A percentile compares a stretch with the other conserved stretches of the same genome.
These are phyloP conservation scores for Martes martes DNA, from an alignment of 2,113 vertebrate genomes.

Conservation along the genomic window DNA sequence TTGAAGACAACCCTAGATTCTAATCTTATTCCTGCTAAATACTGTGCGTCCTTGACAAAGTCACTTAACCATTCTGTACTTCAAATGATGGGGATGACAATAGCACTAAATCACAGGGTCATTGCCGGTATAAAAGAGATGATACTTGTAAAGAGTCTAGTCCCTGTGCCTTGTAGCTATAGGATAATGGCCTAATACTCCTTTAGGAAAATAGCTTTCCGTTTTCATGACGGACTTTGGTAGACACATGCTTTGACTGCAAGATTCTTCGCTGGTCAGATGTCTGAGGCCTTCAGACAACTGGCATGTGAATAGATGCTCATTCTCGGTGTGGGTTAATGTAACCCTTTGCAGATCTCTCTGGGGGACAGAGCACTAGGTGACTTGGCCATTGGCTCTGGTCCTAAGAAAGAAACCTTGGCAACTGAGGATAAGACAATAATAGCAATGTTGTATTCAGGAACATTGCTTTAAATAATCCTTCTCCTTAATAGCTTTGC, in stretches of 20 bases:
- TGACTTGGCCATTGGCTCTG: not conserved
- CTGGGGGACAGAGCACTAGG: not conserved
- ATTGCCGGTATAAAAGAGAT: not conserved
- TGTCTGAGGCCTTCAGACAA: not conserved
- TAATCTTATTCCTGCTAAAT: not conserved
- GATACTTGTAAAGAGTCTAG: not conserved
- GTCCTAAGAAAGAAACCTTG: not conserved
- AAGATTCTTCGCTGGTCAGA: not conserved
- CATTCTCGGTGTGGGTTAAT: not conserved
- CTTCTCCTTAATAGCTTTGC: constrained; percentile 77
- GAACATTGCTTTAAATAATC: constrained; percentile 73
- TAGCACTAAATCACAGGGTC: not conserved
- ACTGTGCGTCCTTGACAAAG: constrained; percentile 11
- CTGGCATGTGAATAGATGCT: not conserved
- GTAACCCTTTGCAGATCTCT: not conserved
- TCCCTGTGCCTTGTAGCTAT: not conserved
- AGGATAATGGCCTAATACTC: not conserved
- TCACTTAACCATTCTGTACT: not conserved
- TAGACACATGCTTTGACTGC: not conserved
- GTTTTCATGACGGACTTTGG: not conserved
- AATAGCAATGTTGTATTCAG: constrained; percentile 48
- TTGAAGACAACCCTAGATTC: not conserved
- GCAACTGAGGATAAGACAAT: constrained; percentile 19
- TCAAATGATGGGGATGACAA: not conserved
- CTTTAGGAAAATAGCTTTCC: not conserved